Conservation (phyloP, 2,888 invertebrate species). For the Hirtodrosophila trivittata region DNA sequence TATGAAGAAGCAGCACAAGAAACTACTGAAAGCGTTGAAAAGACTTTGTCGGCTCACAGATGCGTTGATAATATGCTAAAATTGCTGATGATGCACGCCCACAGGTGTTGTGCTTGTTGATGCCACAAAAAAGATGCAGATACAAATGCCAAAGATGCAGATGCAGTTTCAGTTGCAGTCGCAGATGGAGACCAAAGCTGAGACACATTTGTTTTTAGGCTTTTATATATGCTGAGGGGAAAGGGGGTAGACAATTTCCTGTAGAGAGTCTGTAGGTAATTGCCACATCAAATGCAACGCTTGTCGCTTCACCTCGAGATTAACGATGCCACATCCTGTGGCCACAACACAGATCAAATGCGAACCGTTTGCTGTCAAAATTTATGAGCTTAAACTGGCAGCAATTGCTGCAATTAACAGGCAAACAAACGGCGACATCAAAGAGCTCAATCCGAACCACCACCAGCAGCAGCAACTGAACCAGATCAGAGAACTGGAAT, state of each 20-base stretch:
- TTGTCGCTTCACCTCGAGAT: constrained; percentile 37
- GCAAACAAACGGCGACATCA: constrained; percentile 66
- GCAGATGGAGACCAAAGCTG: constrained; percentile 30
- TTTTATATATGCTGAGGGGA: constrained; percentile 30
- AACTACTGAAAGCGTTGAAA: constrained; percentile 81
- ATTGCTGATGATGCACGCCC: constrained; percentile 77
- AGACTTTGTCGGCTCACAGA: constrained; percentile 81
- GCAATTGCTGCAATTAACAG: constrained; percentile 67
- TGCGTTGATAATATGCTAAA: constrained; percentile 80
- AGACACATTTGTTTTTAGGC: constrained; percentile 58
- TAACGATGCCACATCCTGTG: constrained; percentile 74
- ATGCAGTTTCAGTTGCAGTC: constrained; percentile 23
- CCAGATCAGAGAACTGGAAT: constrained; percentile 8
- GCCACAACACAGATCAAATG: constrained; percentile 41
- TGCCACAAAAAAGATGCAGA: constrained; percentile 9
- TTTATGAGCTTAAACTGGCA: constrained; percentile 68
- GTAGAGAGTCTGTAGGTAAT: constrained; percentile 49
- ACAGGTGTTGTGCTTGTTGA: constrained; percentile 56
- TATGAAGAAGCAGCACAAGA: background rate
- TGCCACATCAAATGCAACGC: constrained; percentile 63
- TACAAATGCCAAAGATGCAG: constrained; percentile 35
- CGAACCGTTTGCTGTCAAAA: constrained; percentile 63
- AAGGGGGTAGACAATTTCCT: constrained; percentile 5
- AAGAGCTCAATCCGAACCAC: constrained; percentile 38
- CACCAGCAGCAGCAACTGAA: background rate